These are phyloP conservation scores for Beroe forskalii DNA, from an alignment of 37 sponge, comb jelly and placozoan genomes.

Conservation along the genomic window DNA sequence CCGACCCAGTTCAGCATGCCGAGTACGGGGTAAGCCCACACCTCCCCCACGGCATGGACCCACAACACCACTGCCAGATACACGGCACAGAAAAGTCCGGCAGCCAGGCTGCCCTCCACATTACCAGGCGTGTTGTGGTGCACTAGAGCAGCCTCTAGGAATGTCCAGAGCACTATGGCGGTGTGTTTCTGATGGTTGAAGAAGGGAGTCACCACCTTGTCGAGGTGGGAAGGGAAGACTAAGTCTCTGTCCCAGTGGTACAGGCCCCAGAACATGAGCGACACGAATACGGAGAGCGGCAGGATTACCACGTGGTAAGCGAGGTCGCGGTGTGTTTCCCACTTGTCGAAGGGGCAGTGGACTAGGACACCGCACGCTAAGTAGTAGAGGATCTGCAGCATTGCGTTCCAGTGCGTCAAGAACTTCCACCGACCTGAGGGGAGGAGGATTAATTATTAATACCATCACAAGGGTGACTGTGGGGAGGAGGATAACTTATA, in stretches of 20 bases:
- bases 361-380: background rate
- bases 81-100: background rate
- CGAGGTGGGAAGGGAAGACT: conserved; percentile 27
- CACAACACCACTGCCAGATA: background rate
- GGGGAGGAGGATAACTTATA: background rate
- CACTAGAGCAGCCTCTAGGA: conserved; percentile 1
- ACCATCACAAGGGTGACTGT: background rate
- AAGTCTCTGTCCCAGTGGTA: conserved; percentile 24
- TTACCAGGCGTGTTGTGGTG: background rate
- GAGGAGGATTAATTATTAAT: background rate
- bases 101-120: background rate
- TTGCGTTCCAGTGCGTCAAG: conserved; percentile 44
- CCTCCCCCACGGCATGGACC: background rate
- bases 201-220: conserved; percentile 47
- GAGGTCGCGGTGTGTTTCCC: background rate
- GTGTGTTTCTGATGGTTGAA: conserved; percentile 59
- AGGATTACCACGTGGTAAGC: conserved; percentile 1
- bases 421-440: conserved; percentile 35
- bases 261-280: conserved; percentile 33
- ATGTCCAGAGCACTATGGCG: background rate
- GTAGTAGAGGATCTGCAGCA: conserved; percentile 28
- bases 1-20: background rate
- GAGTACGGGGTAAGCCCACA: conserved; percentile 36
- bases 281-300: conserved; percentile 18
- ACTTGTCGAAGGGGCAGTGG: background rate